Evolutionary conservation across 2,113 vertebrate genomes (phyloP).

Genomic region (Bufo bufo): DNA sequence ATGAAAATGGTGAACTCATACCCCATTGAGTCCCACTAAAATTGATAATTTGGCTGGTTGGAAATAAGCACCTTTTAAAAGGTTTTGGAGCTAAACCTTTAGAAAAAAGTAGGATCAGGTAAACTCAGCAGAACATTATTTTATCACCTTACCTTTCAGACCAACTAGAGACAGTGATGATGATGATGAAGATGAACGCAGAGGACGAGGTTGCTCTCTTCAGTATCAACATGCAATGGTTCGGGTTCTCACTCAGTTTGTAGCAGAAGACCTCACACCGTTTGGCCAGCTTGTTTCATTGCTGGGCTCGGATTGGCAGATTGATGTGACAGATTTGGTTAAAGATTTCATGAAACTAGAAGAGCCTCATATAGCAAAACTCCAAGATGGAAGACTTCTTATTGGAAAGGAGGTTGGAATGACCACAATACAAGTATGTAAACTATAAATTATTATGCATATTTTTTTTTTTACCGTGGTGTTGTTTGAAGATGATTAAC

Average conservation of each 20-base stretch:
- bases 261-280: slow-evolving; percentile 80
- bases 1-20: no score
- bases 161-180: slow-evolving; percentile 88
- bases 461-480: background rate
- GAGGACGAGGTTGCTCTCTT: slow-evolving; percentile 84
- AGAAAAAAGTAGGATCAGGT: no score
- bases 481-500: background rate
- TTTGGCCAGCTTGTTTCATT: slow-evolving; percentile 83
- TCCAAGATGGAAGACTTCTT: slow-evolving; percentile 82
- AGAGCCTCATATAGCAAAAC: slow-evolving; percentile 80
- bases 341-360: slow-evolving; percentile 91
- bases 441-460: background rate
- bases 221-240: slow-evolving; percentile 93
- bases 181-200: slow-evolving; percentile 89
- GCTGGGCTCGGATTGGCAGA: slow-evolving; percentile 88
- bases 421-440: slow-evolving; percentile 89
- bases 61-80: background rate
- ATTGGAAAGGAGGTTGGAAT: slow-evolving; percentile 87
- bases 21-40: no score
- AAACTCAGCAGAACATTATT: background rate
- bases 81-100: background rate
- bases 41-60: no score
- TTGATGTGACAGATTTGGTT: slow-evolving; percentile 91
- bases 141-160: slow-evolving; percentile 67
- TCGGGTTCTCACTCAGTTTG: slow-evolving; percentile 89